phyloP scores from a whole-genome alignment of 64 coral and sea anemone genomes.

The Actinia tenebrosa region DNA sequence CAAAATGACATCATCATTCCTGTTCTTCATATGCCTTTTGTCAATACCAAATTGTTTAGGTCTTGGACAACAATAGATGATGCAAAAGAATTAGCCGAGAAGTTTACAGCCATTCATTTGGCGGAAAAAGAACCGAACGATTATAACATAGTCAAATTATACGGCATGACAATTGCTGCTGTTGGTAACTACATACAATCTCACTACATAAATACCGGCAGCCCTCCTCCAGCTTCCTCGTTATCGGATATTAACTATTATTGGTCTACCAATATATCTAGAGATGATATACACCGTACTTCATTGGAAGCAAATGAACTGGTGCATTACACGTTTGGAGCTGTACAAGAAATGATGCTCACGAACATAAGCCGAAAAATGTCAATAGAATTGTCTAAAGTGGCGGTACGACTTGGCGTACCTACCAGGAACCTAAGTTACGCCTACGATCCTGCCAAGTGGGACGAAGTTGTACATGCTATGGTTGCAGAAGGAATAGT shows the following conservation, averaged over 20 bases:
- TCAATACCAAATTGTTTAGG: background rate
- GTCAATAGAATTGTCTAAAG: slow-evolving; percentile 20
- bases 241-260: slow-evolving; percentile 1
- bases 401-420: slow-evolving; percentile 35
- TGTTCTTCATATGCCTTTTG: background rate
- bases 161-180: background rate
- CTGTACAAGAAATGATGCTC: slow-evolving; percentile 20
- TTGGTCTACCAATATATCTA: background rate
- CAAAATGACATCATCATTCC: background rate
- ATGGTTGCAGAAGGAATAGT: slow-evolving; percentile 24
- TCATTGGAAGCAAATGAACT: background rate
- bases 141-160: background rate
- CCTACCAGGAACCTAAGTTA: slow-evolving; percentile 15
- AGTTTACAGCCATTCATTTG: slow-evolving; percentile 8
- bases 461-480: slow-evolving; percentile 37
- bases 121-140: background rate
- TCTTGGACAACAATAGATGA: background rate
- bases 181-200: background rate
- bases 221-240: background rate
- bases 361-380: slow-evolving; percentile 40
- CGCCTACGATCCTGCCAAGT: slow-evolving; percentile 53
- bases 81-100: background rate
- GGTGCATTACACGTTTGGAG: background rate
- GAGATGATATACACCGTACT: background rate
- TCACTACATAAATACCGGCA: background rate